Evolutionary conservation across 2,888 invertebrate species (phyloP).

Genomic region (Gisinianus flammeolus): DNA sequence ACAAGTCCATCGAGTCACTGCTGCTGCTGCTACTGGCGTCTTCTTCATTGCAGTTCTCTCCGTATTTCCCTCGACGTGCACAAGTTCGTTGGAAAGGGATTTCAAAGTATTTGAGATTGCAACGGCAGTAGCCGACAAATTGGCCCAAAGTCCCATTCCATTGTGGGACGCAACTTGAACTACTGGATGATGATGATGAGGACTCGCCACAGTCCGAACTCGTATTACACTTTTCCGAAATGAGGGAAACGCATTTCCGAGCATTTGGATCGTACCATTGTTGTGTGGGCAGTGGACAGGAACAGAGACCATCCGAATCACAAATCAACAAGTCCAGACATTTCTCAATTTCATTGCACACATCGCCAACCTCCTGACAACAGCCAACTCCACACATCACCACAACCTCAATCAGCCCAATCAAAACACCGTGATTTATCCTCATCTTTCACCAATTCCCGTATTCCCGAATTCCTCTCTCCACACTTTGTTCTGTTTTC

Average conservation of each 20-base stretch:
- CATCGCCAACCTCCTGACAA: neutral
- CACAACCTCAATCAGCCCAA: too few relatives aligned
- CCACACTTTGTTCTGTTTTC: too few relatives aligned
- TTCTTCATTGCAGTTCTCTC: neutral
- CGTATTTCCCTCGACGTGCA: neutral
- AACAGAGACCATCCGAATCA: neutral
- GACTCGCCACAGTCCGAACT: neutral
- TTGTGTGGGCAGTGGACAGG: neutral
- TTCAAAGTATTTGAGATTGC: neutral
- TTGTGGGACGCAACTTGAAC: neutral
- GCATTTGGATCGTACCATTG: neutral
- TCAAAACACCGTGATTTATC: too few relatives aligned
- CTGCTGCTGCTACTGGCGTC: too few relatives aligned
- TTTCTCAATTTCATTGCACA: constrained; percentile 4
- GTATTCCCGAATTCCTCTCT: too few relatives aligned
- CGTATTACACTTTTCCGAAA: neutral
- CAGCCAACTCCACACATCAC: too few relatives aligned
- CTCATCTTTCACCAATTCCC: too few relatives aligned
- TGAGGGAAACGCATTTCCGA: neutral
- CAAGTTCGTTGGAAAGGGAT: neutral
- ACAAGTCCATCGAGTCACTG: too few relatives aligned
- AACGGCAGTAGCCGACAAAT: neutral
- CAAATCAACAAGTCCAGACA: neutral
- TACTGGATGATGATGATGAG: too few relatives aligned
- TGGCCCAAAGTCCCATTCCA: neutral